These are phyloP conservation scores for Brotula barbata DNA, from an alignment of 2,797 vertebrate species.

Conservation along the genomic window DNA sequence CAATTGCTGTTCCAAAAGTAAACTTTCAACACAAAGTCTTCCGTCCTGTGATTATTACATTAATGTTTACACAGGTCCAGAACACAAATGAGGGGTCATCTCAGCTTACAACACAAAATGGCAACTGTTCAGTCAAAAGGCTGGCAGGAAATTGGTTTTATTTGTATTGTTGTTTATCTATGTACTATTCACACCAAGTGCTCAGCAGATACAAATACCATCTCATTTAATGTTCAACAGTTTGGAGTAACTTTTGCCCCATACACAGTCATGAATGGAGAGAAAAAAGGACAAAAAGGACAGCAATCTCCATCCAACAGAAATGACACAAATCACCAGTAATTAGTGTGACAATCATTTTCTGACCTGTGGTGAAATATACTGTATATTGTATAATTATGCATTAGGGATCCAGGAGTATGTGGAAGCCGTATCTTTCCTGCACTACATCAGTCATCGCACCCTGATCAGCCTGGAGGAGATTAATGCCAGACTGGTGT, in stretches of 20 bases:
- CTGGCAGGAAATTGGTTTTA: constrained; percentile 62
- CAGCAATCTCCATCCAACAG: no score
- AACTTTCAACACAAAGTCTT: constrained; percentile 77
- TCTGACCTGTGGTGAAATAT: background rate
- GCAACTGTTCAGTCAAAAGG: constrained; percentile 46
- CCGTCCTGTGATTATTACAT: constrained; percentile 79
- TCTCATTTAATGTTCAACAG: background rate
- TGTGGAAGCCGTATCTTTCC: constrained; percentile 94
- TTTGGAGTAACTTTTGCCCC: background rate
- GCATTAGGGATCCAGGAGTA: constrained; percentile 93
- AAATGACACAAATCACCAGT: background rate
- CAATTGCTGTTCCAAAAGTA: constrained; percentile 69
- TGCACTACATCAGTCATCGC: constrained; percentile 93
- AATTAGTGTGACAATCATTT: background rate
- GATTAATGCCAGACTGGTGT: constrained; percentile 91
- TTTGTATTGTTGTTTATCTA: constrained; percentile 58
- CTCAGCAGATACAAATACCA: constrained; percentile 24
- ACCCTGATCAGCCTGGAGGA: constrained; percentile 94
- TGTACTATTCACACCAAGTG: constrained; percentile 41
- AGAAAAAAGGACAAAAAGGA: background rate
- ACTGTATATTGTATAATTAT: constrained; percentile 23
- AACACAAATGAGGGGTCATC: constrained; percentile 72
- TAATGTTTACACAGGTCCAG: constrained; percentile 72
- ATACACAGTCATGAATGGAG: background rate
- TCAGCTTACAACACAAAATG: constrained; percentile 39